Percentiles rank a stretch among this genome's conserved stretches.
Evolutionary conservation across 1,140 invertebrate genomes (phyloP).

Genomic region (Oedothorax gibbosus): DNA sequence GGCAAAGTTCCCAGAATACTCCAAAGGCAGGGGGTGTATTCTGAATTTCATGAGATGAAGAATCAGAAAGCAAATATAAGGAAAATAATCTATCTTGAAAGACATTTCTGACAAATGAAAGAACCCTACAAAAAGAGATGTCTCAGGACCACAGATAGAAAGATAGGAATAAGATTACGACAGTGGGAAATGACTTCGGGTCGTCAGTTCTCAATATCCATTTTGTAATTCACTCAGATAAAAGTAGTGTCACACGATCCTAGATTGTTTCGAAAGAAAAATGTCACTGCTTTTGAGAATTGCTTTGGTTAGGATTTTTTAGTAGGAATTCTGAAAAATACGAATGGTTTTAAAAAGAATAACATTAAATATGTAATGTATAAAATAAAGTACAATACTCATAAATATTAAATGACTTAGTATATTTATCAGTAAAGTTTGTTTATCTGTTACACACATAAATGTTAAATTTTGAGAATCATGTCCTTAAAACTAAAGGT

Average conservation of each 20-base stretch:
- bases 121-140: conserved; percentile 28
- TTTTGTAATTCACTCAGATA: conserved; percentile 35
- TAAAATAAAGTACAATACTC: no score
- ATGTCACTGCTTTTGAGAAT: background rate
- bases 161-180: background rate
- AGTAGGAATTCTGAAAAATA: no score
- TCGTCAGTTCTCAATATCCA: conserved; percentile 28
- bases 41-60: conserved; percentile 45
- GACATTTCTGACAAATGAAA: conserved; percentile 52
- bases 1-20: conserved; percentile 30
- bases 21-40: background rate
- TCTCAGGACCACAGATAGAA: conserved; percentile 8
- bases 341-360: no score
- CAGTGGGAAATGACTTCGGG: conserved; percentile 24
- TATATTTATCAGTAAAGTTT: no score
- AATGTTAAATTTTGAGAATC: no score
- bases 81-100: conserved; percentile 49
- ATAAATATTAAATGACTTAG: no score
- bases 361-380: no score
- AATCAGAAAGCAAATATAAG: conserved; percentile 24
- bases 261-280: conserved; percentile 15
- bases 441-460: no score
- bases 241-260: conserved; percentile 30
- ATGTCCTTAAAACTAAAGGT: no score
- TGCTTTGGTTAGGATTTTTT: no score